Conservation (phyloP, 2,113 vertebrate species). For the Eubucco bourcierii region DNA sequence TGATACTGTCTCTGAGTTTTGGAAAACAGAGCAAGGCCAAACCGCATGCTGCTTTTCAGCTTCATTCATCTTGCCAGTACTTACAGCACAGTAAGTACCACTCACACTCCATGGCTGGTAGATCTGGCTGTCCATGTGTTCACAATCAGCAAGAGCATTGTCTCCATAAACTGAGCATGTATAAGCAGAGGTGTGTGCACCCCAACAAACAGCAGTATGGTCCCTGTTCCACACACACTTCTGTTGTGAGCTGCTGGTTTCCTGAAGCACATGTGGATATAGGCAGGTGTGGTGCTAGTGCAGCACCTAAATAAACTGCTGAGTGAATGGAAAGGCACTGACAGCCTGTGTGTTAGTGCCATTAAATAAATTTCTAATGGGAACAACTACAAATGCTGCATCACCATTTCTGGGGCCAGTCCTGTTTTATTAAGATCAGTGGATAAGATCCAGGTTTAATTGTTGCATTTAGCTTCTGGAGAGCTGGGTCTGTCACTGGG, state of each 20-base stretch:
- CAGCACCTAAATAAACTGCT: not conserved
- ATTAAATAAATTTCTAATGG: not conserved
- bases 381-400: not conserved
- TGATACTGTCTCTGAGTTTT: not conserved
- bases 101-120: not conserved
- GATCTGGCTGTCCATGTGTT: not conserved
- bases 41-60: not conserved
- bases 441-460: not conserved
- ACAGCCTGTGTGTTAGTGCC: not conserved
- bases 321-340: not conserved
- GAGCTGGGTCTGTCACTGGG: not conserved
- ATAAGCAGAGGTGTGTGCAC: not conserved
- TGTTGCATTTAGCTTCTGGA: not conserved
- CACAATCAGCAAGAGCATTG: not conserved
- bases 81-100: not conserved
- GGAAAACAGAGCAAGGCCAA: not conserved
- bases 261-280: fast-evolving
- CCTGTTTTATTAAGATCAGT: not conserved
- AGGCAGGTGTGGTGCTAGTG: not conserved
- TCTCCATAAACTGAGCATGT: not conserved
- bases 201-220: fast-evolving
- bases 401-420: not conserved
- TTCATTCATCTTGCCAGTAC: not conserved
- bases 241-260: not conserved
- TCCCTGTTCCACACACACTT: not conserved